Evolutionary conservation across 2,888 invertebrate species (phyloP).

Genomic region (Masnerella sp.): DNA sequence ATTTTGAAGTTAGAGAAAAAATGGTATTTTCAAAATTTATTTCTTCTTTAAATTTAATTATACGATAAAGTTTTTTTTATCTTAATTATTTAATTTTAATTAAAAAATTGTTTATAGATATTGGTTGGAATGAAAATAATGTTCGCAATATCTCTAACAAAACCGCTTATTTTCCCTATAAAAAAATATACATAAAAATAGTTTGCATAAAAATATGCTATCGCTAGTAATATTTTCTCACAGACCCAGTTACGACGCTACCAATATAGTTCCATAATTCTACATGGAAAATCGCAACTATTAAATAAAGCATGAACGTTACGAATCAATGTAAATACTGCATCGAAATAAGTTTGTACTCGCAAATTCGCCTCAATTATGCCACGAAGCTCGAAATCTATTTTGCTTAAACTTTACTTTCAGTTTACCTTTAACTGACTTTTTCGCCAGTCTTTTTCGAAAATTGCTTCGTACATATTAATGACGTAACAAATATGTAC

Average conservation of each 20-base stretch:
- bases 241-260: not conserved
- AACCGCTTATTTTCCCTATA: too few relatives aligned
- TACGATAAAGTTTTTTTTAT: too few relatives aligned
- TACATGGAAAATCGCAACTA: not conserved
- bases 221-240: constrained; percentile 6
- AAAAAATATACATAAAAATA: too few relatives aligned
- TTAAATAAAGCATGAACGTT: constrained; percentile 10
- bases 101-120: too few relatives aligned
- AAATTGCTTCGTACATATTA: constrained; percentile 26
- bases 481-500: constrained; percentile 10
- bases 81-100: too few relatives aligned
- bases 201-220: too few relatives aligned
- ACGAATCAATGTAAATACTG: constrained; percentile 23
- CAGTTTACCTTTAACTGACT: constrained; percentile 2
- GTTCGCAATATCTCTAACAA: too few relatives aligned
- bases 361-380: constrained; percentile 5
- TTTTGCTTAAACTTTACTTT: constrained; percentile 4
- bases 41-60: too few relatives aligned
- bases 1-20: too few relatives aligned
- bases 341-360: constrained; percentile 16
- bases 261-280: not conserved
- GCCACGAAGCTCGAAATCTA: not conserved
- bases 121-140: too few relatives aligned
- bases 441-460: not conserved
- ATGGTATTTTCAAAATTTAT: too few relatives aligned